A percentile compares a stretch with the other conserved stretches of the same genome.
These are phyloP conservation scores for Sycobia sp. DNA, from an alignment of 1,140 invertebrate species.

Conservation along the genomic window DNA sequence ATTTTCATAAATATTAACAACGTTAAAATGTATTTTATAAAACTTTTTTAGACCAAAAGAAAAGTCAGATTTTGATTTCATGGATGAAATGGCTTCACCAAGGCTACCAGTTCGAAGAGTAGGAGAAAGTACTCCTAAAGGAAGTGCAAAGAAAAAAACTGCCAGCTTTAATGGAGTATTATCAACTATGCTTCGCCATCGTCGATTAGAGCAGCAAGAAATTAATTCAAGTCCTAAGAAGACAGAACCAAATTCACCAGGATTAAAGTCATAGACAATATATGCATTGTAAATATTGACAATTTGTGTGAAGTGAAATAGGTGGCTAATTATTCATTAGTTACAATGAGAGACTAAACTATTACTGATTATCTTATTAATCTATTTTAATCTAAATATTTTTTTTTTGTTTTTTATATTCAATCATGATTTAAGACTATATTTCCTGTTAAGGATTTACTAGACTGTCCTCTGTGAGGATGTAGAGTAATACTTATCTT, in stretches of 20 bases:
- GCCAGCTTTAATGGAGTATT: slow-evolving; percentile 76
- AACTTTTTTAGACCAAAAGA: slow-evolving; percentile 63
- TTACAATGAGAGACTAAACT: slow-evolving; percentile 15
- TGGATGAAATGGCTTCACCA: slow-evolving; percentile 73
- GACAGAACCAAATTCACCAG: slow-evolving; percentile 49
- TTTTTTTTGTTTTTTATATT: slow-evolving; percentile 26
- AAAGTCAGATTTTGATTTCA: slow-evolving; percentile 75
- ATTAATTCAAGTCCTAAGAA: slow-evolving; percentile 56
- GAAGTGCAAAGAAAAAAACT: slow-evolving; percentile 77
- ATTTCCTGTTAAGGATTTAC: slow-evolving; percentile 36
- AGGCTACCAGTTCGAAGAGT: slow-evolving; percentile 68
- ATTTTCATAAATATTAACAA: slow-evolving; percentile 12
- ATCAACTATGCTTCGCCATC: slow-evolving; percentile 74
- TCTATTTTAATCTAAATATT: no score
- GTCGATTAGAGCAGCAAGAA: slow-evolving; percentile 67
- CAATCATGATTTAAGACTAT: slow-evolving; percentile 30
- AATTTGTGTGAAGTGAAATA: slow-evolving; percentile 10
- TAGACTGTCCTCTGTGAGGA: slow-evolving; percentile 43
- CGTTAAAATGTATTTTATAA: no score
- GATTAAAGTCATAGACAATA: slow-evolving; percentile 46
- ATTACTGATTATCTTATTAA: slow-evolving; percentile 14
- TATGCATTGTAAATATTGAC: background rate
- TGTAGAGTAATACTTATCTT: slow-evolving; percentile 22
- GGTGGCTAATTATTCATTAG: no score
- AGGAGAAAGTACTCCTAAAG: slow-evolving; percentile 68